Conservation (phyloP, 1,140 invertebrate species). For the Caerostris extrusa region DNA sequence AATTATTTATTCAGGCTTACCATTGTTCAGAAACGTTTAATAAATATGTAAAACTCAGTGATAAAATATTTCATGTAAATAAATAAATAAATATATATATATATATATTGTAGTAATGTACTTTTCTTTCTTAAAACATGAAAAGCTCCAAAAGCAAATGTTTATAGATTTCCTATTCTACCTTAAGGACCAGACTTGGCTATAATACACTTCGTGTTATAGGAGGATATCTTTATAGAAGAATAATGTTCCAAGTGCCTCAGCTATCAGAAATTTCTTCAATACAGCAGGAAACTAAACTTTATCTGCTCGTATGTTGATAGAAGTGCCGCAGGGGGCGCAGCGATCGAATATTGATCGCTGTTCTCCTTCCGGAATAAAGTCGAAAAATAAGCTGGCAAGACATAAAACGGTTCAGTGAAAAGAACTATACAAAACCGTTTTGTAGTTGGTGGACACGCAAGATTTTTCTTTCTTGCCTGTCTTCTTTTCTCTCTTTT, state of each 20-base stretch:
- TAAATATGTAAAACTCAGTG: no score
- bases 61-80: no score
- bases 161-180: constrained; percentile 9
- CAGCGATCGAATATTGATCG: constrained; percentile 46
- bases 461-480: neutral
- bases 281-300: constrained; percentile 26
- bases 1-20: no score
- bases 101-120: no score
- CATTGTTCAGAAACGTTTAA: no score
- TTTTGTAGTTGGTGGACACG: constrained; percentile 52
- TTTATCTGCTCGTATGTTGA: constrained; percentile 50
- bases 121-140: no score
- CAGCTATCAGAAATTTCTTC: constrained; percentile 19
- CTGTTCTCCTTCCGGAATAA: constrained; percentile 38
- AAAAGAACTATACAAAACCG: constrained; percentile 52
- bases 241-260: neutral
- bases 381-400: constrained; percentile 64
- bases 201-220: neutral
- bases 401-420: constrained; percentile 67
- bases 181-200: neutral
- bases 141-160: no score
- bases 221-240: constrained; percentile 12
- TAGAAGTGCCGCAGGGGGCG: constrained; percentile 37
- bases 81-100: no score
- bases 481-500: constrained; percentile 1